Conservation (phyloP, 2,113 vertebrate genomes). For the Brachyhypopomus gauderio region DNA sequence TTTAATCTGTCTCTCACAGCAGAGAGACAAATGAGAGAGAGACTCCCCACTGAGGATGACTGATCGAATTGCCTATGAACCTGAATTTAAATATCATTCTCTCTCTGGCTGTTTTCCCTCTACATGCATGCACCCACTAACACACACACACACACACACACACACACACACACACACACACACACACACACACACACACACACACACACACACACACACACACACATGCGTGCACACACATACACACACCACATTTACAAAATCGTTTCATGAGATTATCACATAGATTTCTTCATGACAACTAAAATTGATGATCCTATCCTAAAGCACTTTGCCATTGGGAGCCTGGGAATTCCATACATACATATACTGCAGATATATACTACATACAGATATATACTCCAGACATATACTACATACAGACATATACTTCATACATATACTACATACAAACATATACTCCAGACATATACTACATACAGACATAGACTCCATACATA, state of each 20-base stretch:
- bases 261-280: constrained; percentile 30
- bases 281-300: constrained; percentile 25
- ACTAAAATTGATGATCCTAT: constrained; percentile 37
- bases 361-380: too few relatives aligned
- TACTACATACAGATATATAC: too few relatives aligned
- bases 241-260: constrained; percentile 12
- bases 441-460: too few relatives aligned
- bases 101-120: not conserved
- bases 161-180: not conserved
- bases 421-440: too few relatives aligned
- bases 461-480: too few relatives aligned
- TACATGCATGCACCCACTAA: not conserved
- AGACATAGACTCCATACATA: too few relatives aligned
- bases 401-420: too few relatives aligned
- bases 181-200: not conserved
- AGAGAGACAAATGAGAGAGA: not conserved
- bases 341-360: not conserved
- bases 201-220: not conserved
- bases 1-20: constrained; percentile 18
- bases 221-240: not conserved
- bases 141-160: not conserved
- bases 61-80: not conserved
- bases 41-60: not conserved
- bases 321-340: constrained; percentile 55
- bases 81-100: constrained; percentile 12